Conservation (phyloP, 2,113 vertebrate genomes). For the Taxidea taxus region DNA sequence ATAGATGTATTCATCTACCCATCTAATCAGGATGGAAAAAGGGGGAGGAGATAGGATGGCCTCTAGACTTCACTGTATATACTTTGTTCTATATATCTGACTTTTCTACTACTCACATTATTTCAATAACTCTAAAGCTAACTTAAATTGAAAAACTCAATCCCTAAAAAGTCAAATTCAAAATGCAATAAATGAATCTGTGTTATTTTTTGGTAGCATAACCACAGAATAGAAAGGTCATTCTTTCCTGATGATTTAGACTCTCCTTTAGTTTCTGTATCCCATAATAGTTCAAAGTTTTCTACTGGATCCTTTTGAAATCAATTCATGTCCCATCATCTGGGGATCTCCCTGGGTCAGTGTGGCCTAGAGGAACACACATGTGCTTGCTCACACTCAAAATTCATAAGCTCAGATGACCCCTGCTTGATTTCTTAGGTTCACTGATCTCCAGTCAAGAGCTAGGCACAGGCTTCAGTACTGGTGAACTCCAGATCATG, state of each 20-base stretch:
- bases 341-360: not conserved
- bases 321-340: not conserved
- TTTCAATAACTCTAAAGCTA: not conserved
- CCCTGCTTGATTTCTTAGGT: not conserved
- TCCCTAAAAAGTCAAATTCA: not conserved
- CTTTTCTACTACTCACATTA: not conserved
- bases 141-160: not conserved
- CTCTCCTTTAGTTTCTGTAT: not conserved
- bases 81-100: not conserved
- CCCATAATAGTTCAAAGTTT: not conserved
- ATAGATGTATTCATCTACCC: not conserved
- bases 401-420: not conserved
- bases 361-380: not conserved
- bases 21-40: not conserved
- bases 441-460: not conserved
- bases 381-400: not conserved
- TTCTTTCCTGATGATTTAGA: not conserved
- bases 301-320: not conserved
- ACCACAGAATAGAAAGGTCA: not conserved
- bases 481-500: not conserved
- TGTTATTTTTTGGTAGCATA: not conserved
- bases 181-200: not conserved
- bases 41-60: not conserved
- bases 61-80: not conserved
- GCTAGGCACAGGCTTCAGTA: not conserved